Conservation (phyloP, 37 sponge, comb jelly and placozoan genomes). For the Hexactinellida sp. region DNA sequence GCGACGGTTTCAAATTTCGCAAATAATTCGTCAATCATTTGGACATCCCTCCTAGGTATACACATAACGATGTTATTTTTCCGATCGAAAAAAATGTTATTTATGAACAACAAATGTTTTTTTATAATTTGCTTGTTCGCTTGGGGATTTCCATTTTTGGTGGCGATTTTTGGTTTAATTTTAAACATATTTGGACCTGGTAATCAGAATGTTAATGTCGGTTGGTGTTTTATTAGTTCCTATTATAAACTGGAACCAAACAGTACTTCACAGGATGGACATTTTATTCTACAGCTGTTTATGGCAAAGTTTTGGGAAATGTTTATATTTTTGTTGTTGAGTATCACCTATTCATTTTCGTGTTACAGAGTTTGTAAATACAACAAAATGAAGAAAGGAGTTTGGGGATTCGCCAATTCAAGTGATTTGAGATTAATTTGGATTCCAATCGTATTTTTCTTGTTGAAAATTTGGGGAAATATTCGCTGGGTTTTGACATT, state of each 20-base stretch:
- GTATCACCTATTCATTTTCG: background rate
- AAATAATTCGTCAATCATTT: background rate
- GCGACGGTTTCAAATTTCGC: background rate
- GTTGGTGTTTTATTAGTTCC: constrained; percentile 13
- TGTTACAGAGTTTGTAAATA: background rate
- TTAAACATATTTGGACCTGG: background rate
- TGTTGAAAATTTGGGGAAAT: background rate
- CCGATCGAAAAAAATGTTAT: background rate
- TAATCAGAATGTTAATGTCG: background rate
- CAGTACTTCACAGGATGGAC: background rate
- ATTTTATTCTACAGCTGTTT: background rate
- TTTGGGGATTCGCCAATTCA: background rate
- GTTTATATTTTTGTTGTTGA: background rate
- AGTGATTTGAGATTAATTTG: background rate
- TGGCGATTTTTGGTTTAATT: background rate
- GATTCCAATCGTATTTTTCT: background rate
- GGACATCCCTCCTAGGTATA: background rate
- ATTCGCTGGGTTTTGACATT: background rate
- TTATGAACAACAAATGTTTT: background rate
- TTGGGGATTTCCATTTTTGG: background rate
- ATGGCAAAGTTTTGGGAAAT: background rate
- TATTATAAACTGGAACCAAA: background rate
- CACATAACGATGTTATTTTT: background rate
- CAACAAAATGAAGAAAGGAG: background rate
- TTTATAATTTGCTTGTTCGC: background rate